Base-by-base conservation (phyloP, 2,888 invertebrate genomes). In the Drosophila mimetica region DNA sequence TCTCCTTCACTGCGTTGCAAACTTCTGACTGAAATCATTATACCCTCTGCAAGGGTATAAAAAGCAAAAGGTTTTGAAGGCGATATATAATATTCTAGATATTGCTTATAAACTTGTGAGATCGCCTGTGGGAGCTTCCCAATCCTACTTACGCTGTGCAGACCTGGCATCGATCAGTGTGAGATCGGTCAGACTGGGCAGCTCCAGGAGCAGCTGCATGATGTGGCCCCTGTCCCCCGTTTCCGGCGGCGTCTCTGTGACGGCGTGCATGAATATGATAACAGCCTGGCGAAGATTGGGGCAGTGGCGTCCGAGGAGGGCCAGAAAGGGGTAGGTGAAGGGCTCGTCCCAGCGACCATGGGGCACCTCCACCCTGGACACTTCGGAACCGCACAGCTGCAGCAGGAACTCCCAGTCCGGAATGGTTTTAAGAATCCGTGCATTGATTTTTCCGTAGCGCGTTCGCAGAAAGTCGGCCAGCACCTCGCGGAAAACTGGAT, bases 301-400 rank as follows among this genome's bases (percentile, higher is more conserved):
- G 41, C 81, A 82, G 44, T 77, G 25, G 0, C 20, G 22, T 8
- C 74, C 60, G 0, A 82, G 28, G 0, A 84, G 61, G 5, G 32
- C 18, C 1, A 86, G 8, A 18, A 82, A 86, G 2, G 75, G 78
- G 4, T 61, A 20, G 0, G 84, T 77, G 18, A 72, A 50, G 5
- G 51, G 30, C 11, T 70, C 65, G 14, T 86, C 86, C 74, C 74
- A 82, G 30, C 55, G 67, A 18, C 87, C 81, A 42, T 83, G 77
- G 1, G 74, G 54, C 8, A 86, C 25, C 16, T 77, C 75, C 18
- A 75, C 79, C 13, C 83, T 70, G 4, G 57, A 1, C 1, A 82
- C 78, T 8, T 57, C 50, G 1, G 50, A 51, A 9, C 87, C 87
- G 28, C 67, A 75, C 25, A 82, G 8, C 0, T 37, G 34, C 4